Percentiles rank a stretch among this genome's conserved stretches.
phyloP scores from a whole-genome alignment of 2,888 invertebrate genomes.

The Harpagoxenus sublaevis region DNA sequence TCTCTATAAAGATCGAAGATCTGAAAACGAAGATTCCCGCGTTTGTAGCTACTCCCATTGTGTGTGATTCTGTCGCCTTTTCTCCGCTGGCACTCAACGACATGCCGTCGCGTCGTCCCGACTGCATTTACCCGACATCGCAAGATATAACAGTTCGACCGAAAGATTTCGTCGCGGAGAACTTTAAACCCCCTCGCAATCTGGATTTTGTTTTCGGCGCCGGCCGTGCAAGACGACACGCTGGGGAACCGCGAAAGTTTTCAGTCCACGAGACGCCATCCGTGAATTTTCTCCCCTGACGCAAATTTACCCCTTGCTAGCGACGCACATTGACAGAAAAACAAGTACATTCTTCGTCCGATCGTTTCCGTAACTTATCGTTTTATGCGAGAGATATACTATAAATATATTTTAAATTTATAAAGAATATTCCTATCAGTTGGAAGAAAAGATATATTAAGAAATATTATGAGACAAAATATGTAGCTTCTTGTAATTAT shows the following conservation, averaged over 20 bases:
- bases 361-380: conserved; percentile 35
- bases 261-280: conserved; percentile 72
- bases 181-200: conserved; percentile 71
- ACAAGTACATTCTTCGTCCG: conserved; percentile 68
- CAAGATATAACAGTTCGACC: conserved; percentile 73
- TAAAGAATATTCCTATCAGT: background rate
- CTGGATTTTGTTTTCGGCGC: conserved; percentile 73
- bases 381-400: background rate
- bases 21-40: conserved; percentile 38
- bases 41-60: conserved; percentile 26
- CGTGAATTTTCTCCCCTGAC: conserved; percentile 62
- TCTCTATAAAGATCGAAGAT: conserved; percentile 43
- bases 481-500: background rate
- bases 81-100: conserved; percentile 55
- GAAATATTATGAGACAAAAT: background rate
- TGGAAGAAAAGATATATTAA: background rate
- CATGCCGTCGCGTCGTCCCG: conserved; percentile 63
- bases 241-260: conserved; percentile 69
- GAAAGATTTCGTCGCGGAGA: conserved; percentile 53
- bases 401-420: background rate
- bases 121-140: conserved; percentile 75
- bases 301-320: conserved; percentile 56
- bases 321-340: conserved; percentile 57
- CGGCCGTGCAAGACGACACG: conserved; percentile 57
- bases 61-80: conserved; percentile 20